Conservation (phyloP, 2,113 vertebrate species). For the Cinclus cinclus region DNA sequence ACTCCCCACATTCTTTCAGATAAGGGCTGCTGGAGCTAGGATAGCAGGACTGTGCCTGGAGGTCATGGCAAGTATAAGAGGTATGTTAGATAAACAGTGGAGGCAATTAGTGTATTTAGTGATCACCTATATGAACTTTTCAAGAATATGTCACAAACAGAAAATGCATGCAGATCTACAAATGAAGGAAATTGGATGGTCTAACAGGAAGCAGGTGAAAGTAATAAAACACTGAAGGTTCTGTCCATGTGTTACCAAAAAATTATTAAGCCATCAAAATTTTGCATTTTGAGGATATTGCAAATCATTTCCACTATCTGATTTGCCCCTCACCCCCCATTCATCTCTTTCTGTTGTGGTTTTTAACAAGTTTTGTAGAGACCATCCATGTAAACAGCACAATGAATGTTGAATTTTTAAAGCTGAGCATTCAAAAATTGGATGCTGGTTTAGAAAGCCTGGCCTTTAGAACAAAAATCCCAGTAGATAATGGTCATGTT, state of each 20-base stretch:
- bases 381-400: neutral
- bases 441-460: neutral
- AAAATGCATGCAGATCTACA: neutral
- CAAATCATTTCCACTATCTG: neutral
- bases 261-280: neutral
- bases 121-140: neutral
- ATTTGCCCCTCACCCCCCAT: neutral
- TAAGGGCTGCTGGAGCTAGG: neutral
- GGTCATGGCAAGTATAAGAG: neutral
- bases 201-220: neutral
- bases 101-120: neutral
- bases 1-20: neutral
- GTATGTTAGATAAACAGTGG: neutral
- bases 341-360: neutral
- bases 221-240: neutral
- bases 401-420: neutral
- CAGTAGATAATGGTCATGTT: neutral
- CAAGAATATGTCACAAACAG: neutral
- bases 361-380: neutral
- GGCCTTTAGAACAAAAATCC: conserved; percentile 4
- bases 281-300: neutral
- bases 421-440: neutral
- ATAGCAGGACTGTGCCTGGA: neutral
- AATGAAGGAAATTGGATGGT: neutral
- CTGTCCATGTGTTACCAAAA: neutral